phyloP scores from a whole-genome alignment of 2,797 vertebrate species.

The Peromyscus attwateri region DNA sequence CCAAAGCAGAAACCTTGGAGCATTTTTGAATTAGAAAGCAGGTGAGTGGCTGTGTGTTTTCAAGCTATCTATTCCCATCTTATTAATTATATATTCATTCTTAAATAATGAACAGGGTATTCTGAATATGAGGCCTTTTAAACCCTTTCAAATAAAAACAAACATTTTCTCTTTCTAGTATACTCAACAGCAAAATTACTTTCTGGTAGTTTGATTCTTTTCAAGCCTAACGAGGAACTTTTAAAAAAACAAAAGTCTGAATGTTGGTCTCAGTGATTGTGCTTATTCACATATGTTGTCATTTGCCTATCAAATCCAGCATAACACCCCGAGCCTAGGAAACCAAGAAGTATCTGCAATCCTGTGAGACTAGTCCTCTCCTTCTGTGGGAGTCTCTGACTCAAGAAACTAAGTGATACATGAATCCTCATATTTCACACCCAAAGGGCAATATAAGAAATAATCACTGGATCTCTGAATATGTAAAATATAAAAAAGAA shows the following conservation, averaged over 20 bases:
- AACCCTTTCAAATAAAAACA: background rate
- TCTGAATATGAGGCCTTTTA: background rate
- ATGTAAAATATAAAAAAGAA: no score
- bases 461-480: background rate
- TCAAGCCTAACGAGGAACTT: background rate
- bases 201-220: background rate
- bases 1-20: background rate
- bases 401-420: slow-evolving; percentile 3
- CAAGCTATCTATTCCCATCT: background rate
- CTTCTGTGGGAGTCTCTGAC: background rate
- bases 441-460: background rate
- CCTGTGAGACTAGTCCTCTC: background rate
- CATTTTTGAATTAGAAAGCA: background rate
- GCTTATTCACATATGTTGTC: background rate
- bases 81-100: background rate
- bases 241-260: background rate
- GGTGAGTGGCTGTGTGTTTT: background rate
- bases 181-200: background rate
- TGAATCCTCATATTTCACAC: background rate
- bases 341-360: background rate
- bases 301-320: no score
- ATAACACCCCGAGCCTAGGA: background rate
- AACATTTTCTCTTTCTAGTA: background rate
- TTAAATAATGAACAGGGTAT: background rate
- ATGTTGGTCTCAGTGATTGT: background rate